Evolutionary conservation across 2,113 vertebrate species (phyloP).

Genomic region (Bothrops jararaca): DNA sequence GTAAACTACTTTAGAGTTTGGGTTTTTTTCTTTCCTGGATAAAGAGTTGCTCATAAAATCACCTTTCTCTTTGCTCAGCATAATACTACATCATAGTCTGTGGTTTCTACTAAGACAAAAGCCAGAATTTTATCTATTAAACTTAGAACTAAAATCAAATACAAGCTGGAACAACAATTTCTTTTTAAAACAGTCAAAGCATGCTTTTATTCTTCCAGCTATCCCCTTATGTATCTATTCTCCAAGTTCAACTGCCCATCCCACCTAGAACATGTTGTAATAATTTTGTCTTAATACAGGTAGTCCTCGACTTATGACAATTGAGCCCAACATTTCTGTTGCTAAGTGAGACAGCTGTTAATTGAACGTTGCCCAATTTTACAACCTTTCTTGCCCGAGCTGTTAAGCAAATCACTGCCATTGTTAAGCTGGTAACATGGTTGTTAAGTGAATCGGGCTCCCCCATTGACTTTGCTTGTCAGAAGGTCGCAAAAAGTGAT

Average conservation of each 20-base stretch:
- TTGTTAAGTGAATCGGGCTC: neutral
- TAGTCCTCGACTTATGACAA: neutral
- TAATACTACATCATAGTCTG: neutral
- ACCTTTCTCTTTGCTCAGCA: neutral
- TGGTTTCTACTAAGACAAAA: neutral
- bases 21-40: neutral
- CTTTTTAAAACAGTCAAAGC: neutral
- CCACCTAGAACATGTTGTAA: neutral
- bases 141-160: neutral
- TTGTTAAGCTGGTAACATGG: neutral
- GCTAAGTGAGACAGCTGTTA: neutral
- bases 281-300: neutral
- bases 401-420: neutral
- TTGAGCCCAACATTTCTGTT: neutral
- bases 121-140: neutral
- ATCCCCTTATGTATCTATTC: neutral
- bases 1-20: neutral
- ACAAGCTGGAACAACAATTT: neutral
- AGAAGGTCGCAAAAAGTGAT: neutral
- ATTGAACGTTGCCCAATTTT: neutral
- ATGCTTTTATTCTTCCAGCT: neutral
- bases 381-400: neutral
- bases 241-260: neutral
- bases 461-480: neutral
- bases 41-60: neutral